Base-by-base conservation (phyloP, 2,888 invertebrate species). In the Encarsia formosa region DNA sequence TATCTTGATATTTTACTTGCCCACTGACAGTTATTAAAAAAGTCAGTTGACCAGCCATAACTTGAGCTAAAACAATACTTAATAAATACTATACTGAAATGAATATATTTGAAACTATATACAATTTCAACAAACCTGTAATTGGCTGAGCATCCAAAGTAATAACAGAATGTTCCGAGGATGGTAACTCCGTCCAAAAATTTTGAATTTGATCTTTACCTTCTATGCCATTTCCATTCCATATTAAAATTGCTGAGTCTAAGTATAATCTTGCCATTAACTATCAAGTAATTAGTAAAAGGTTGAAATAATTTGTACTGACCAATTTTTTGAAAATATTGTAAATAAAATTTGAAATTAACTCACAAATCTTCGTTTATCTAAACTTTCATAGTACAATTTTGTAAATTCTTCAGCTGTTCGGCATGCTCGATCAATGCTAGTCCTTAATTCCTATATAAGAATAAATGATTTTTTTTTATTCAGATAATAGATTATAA, bases 101-200 rank as follows among this genome's bases (percentile, higher is more conserved):
- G 9, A n/a, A 34, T 34, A 34, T 13, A 15, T 16, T 13, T 39
- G 16, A 39, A 39, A 18, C n/a, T n/a, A n/a, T 39, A 19, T 39
- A 15, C 20, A 22, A 16, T 13, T 39, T 11, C 2, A 24, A 24
- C 13, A 13, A 42, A 84, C 84, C 81, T 61, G 78, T 72, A 46
- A 95, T 80, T 5, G 93, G 91, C 67, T 96, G 96, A 1, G 93
- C 86, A 72, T 97, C 96, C 45, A 95, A 76, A 1, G 89, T 87
- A 57, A 80, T 81, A 41, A 94, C 67, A 3, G 77, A 78, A 69
- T 94, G 93, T 61, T 86, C 86, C 18, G 91, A 86, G 0, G 85
- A 75, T 2, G 96, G 95, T 50, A 96, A 76, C 59, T 88, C 87
- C 69, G 87, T 83, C 58, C 89, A 83, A 68, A 92, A 95, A 66